Conservation (phyloP, 2,797 vertebrate genomes). For the Darevskia nairensis region DNA sequence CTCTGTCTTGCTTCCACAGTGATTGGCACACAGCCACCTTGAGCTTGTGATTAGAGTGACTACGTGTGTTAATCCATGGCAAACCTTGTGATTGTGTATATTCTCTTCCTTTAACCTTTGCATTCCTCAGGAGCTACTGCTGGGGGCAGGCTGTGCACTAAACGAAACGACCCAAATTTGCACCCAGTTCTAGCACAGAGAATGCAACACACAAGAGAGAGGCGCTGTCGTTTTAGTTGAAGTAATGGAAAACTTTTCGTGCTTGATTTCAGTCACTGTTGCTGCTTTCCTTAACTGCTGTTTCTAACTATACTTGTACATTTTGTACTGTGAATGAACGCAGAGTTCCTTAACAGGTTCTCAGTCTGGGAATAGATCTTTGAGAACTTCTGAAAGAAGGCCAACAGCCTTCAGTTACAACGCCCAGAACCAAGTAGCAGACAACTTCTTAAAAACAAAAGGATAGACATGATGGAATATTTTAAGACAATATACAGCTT, state of each 20-base stretch:
- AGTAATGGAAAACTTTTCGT: neutral
- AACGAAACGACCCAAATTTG: neutral
- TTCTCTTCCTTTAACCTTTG: neutral
- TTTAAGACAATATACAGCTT: neutral
- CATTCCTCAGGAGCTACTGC: neutral
- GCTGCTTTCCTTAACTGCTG: neutral
- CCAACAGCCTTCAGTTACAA: neutral
- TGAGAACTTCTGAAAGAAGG: conserved; percentile 20
- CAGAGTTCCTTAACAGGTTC: neutral
- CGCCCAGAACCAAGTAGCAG: neutral
- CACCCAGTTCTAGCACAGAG: neutral
- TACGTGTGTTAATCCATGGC: neutral
- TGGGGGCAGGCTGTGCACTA: neutral
- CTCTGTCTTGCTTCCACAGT: neutral
- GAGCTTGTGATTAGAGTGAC: neutral
- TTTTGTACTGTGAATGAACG: conserved; percentile 4
- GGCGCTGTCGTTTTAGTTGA: neutral
- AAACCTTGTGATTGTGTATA: no score
- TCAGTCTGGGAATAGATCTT: conserved; percentile 5
- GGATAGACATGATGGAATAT: neutral
- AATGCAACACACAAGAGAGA: no score
- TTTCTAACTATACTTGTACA: neutral
- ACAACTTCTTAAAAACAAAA: neutral
- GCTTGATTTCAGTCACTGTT: neutral
- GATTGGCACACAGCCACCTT: neutral